Base-by-base conservation (phyloP, 2,113 vertebrate genomes). In the Mellivora capensis region DNA sequence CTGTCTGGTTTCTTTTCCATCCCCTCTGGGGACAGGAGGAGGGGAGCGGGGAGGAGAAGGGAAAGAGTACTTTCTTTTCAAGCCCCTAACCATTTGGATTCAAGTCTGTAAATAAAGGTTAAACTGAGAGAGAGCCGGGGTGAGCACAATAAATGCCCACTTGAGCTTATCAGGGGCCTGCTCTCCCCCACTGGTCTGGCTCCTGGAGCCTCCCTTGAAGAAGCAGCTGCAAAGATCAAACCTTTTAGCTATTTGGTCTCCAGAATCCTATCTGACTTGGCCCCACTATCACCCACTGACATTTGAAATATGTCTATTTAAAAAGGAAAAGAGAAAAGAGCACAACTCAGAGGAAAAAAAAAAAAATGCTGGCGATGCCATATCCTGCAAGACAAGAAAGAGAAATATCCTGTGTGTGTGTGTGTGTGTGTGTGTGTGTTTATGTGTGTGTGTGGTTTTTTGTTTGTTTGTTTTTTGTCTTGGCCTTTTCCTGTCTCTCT, bases 401-500 rank as follows among this genome's bases (percentile, higher is more conserved):
- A 98, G 87, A 98, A 97, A 95, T 87, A 97, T 98, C 96, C 57
- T 82, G 42, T 52, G 21, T 72, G 20, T n/a, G 29, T 57, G n/a
- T 39, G 61, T 71, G 54, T 37, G 54, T 18, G 61, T 82, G 83
- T 77, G n/a, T 31, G 83, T 80, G 57, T 90, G 74, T 49, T 44
- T 74, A 52, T 15, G 47, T 54, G 87, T 37, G 62, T 47, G 47
- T 20, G 80, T 8, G 47, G 21, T 34, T 80, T 96, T 98, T 95
- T 69, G 23, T 74, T 96, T 74, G 23, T 74, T 27, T 95, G 71
- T 77, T 96, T 97, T 90, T 3, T n/a, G 64, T 97, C 57, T 76
- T 27, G 94, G 97, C 95, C 96, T 98, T 98, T 98, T 98, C 98
- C 98, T 98, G 98, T 98, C 97, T 98, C 98, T 98, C 98, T 95